Base-by-base conservation (phyloP, 2,113 vertebrate genomes). In the Lamprotornis superbus region DNA sequence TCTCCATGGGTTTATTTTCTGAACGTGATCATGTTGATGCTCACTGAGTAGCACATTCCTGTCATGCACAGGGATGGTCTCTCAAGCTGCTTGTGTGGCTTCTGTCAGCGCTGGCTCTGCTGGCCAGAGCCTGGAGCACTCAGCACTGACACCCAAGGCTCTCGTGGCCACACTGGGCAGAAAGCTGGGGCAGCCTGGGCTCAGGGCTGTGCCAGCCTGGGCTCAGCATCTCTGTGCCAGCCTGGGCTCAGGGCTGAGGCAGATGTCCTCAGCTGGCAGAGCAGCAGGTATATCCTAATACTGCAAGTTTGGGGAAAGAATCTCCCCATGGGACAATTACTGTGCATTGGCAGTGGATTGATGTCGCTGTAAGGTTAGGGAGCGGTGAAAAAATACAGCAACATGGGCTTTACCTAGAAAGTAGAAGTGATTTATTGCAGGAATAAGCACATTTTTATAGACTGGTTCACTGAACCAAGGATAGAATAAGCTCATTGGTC, bases 151-250 rank as follows among this genome's bases (percentile, higher is more conserved):
- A 13, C 33, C 33, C 59, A 42, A 5, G 42, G 46, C 40, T 89
- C 28, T 12, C 2, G 0, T 4, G 44, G 27, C 7, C 25, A 1
- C 40, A 2, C 28, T 33, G 53, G 6, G 2, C 24, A 4, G 17
- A 47, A 5, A 9, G 4, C 31, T 65, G 63, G 42, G 40, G 7
- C 42, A 40, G 60, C 60, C 37, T 61, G 57, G 18, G 12, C 53
- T 56, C 53, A 19, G 39, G 39, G 39, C 39, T 40, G 39, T 11
- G 39, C 10, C 22, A 28, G 60, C 52, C 47, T 47, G 47, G 22
- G 22, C 47, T 47, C 47, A 47, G 47, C 44, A 46, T 21, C 21
- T 10, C 47, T 23, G 47, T 3, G 47, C 5, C 47, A 23, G 47
- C 47, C 47, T 25, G 47, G 49, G 25, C 47, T 40, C 39, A 40